Base-by-base conservation (phyloP, 2,888 invertebrate genomes). In the Lycaena phlaeas region DNA sequence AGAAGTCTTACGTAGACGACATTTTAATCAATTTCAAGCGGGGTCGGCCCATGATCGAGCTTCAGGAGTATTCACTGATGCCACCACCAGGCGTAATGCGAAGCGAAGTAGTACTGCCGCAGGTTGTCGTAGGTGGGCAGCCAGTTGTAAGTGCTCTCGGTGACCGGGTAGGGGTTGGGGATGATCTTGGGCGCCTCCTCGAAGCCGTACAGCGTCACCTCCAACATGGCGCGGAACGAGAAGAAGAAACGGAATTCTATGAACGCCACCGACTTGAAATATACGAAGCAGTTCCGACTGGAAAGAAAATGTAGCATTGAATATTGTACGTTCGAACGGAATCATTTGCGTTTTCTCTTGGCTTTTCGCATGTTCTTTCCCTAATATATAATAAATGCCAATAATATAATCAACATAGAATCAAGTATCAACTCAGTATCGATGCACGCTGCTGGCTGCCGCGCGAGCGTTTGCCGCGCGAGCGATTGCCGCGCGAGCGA, bases 161-260 rank as follows among this genome's bases (percentile, higher is more conserved):
- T 36, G 0, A 26, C 11, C 1, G 14, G n/a, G 53, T 50, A 64
- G 0, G 68, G 69, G 39, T 61, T 52, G 2, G 66, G 58, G 0
- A 62, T 45, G 2, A 39, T 15, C 2, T 34, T 44, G 0, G 46
- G 44, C 0, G 17, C 2, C 14, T 64, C 61, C 4, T 46, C 49
- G 1, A 5, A 31, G 0, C 74, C 75, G 43, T 46, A 74, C 17
- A 74, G n/a, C 0, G 66, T 47, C 17, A 69, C 46, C 11, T 66
- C 61, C 0, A 75, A 17, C 1, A 38, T 4, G 0, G 65, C 68
- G 10, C 57, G 58, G 52, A 68, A 72, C 0, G 70, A 68, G 53
- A 70, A 76, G 31, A 45, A 55, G 49, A 71, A 73, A 0, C 64
- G 57, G 42, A 74, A 68, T 50, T 73, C 64, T 0, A 75, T 38